Conservation (phyloP, 2,888 invertebrate genomes). For the Patella depressa region DNA sequence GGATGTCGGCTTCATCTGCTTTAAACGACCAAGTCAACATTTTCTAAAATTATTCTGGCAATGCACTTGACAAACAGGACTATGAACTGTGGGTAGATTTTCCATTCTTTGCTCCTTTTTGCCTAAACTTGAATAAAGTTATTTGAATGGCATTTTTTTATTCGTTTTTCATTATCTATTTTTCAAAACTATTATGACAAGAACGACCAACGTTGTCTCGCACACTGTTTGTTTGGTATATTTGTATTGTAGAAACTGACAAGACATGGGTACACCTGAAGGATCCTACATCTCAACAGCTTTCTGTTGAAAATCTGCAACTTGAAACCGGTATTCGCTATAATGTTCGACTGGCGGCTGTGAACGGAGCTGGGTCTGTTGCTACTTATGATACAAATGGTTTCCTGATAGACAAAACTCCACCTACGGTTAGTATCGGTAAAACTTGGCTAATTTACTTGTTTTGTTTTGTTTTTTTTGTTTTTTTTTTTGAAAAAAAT, state of each 20-base stretch:
- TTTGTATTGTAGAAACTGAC: neutral
- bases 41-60: too few species aligned
- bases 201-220: too few species aligned
- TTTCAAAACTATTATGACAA: too few species aligned
- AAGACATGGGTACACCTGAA: neutral
- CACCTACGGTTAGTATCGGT: constrained; percentile 37
- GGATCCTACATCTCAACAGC: neutral
- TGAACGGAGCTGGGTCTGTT: constrained; percentile 43
- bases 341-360: constrained; percentile 38
- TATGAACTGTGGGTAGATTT: too few species aligned
- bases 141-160: too few species aligned
- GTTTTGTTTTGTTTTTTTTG: too few species aligned
- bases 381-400: constrained; percentile 47
- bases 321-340: constrained; percentile 27
- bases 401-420: constrained; percentile 43
- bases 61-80: too few species aligned
- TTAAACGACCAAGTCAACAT: too few species aligned
- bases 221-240: too few species aligned
- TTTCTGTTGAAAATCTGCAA: neutral
- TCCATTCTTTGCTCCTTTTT: too few species aligned
- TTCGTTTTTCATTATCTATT: neutral
- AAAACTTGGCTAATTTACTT: neutral
- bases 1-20: too few species aligned
- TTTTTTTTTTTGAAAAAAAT: neutral
- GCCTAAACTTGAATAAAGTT: too few species aligned